A percentile compares a stretch with the other conserved stretches of the same genome.
Evolutionary conservation across 2,113 vertebrate genomes (phyloP).

Genomic region (Aplodontia rufa): DNA sequence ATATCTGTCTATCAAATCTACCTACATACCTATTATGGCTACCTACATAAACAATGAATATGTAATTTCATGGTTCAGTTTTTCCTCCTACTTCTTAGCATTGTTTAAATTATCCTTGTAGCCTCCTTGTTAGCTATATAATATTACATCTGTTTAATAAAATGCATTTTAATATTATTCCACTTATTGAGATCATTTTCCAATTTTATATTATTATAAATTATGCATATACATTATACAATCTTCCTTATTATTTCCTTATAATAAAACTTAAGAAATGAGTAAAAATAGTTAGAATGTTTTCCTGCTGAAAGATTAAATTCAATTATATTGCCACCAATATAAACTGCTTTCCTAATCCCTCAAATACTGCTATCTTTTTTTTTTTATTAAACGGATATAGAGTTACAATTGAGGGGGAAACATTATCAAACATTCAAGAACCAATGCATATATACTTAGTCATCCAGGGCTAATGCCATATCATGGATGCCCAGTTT

Average conservation of each 20-base stretch:
- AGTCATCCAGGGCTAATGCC: too few species aligned
- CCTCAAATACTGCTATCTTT: too few species aligned
- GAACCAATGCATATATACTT: too few species aligned
- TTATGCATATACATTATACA: background rate
- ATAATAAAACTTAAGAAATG: slow-evolving; percentile 16
- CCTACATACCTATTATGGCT: background rate
- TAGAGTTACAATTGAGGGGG: too few species aligned
- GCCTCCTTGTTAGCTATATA: background rate
- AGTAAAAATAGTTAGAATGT: slow-evolving; percentile 21
- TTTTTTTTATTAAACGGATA: too few species aligned
- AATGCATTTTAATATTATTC: slow-evolving; percentile 17
- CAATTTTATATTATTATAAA: slow-evolving; percentile 15
- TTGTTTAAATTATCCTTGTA: slow-evolving; percentile 17
- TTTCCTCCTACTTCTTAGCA: slow-evolving; percentile 10
- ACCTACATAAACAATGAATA: background rate
- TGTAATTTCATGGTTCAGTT: background rate
- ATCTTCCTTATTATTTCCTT: background rate
- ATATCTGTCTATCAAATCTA: background rate
- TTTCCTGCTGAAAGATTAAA: slow-evolving; percentile 8
- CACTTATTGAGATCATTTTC: slow-evolving; percentile 25
- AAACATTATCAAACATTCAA: too few species aligned
- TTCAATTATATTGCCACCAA: background rate
- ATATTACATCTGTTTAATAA: slow-evolving; percentile 14
- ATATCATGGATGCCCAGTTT: too few species aligned
- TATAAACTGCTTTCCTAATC: background rate